Percentiles rank a stretch among this genome's conserved stretches.
phyloP scores from a whole-genome alignment of 64 coral and sea anemone genomes.

The Hydrozoanthus tunicans region DNA sequence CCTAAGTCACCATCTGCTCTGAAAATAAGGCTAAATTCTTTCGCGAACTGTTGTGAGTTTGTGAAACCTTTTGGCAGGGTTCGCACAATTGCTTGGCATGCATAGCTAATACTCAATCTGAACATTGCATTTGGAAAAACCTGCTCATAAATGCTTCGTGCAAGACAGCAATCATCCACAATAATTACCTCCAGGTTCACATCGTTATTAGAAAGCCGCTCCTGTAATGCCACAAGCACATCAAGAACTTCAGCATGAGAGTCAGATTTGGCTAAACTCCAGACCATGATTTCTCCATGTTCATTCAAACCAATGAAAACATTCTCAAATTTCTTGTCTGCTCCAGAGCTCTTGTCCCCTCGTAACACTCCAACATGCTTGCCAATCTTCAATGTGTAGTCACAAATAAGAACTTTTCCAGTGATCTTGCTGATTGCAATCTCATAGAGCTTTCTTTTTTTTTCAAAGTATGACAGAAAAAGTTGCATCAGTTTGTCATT shows the following conservation, averaged over 20 bases:
- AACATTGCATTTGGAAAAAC: slow-evolving; percentile 71
- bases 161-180: slow-evolving; percentile 80
- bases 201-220: slow-evolving; percentile 52
- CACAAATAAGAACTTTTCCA: slow-evolving; percentile 60
- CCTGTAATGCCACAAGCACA: slow-evolving; percentile 65
- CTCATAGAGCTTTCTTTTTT: slow-evolving; percentile 61
- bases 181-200: slow-evolving; percentile 70
- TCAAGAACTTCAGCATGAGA: slow-evolving; percentile 63
- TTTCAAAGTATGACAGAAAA: slow-evolving; percentile 69
- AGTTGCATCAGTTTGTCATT: slow-evolving; percentile 78
- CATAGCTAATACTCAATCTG: slow-evolving; percentile 75
- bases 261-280: slow-evolving; percentile 67
- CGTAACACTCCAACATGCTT: slow-evolving; percentile 60
- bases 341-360: slow-evolving; percentile 2
- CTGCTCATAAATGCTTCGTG: slow-evolving; percentile 52
- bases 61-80: slow-evolving; percentile 60
- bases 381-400: slow-evolving; percentile 68
- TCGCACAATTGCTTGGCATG: slow-evolving; percentile 63
- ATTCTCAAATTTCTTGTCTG: slow-evolving; percentile 70
- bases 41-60: slow-evolving; percentile 53
- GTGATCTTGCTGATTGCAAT: slow-evolving; percentile 52
- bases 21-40: slow-evolving; percentile 77
- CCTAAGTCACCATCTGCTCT: slow-evolving; percentile 51
- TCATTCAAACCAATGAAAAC: slow-evolving; percentile 82
- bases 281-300: slow-evolving; percentile 69